phyloP scores from a whole-genome alignment of 1,140 invertebrate genomes.

The Diabrotica undecimpunctata region DNA sequence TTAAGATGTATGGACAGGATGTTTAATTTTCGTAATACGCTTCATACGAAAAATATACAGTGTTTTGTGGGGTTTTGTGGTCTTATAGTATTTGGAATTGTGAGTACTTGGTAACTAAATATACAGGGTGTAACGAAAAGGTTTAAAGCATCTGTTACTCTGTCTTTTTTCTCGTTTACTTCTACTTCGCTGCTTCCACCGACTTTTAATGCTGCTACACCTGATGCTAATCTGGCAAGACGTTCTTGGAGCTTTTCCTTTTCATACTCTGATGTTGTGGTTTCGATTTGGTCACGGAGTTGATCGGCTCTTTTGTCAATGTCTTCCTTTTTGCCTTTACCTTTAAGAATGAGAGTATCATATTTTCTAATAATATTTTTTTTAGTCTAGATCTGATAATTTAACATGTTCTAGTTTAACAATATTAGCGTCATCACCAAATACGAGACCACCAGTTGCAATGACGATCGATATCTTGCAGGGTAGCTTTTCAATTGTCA shows the following conservation, averaged over 20 bases:
- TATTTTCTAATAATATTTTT: conserved; percentile 98
- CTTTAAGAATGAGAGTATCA: conserved; percentile 90
- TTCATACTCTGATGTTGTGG: conserved; percentile 97
- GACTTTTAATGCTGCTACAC: conserved; percentile 93
- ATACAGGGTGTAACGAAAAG: too few relatives aligned
- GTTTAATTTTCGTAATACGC: too few relatives aligned
- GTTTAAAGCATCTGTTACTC: conserved; percentile 98
- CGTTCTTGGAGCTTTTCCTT: conserved; percentile 98
- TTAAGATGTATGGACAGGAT: too few relatives aligned
- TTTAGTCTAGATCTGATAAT: conserved; percentile 83
- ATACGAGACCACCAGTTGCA: conserved; percentile 93
- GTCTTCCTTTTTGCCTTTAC: conserved; percentile 78
- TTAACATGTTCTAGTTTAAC: conserved; percentile 96
- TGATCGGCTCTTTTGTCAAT: conserved; percentile 88
- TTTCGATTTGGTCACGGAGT: conserved; percentile 90
- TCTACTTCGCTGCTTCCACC: conserved; percentile 98
- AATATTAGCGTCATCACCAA: conserved; percentile 96
- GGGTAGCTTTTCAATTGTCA: conserved; percentile 95
- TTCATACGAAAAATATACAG: too few relatives aligned
- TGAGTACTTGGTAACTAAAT: too few relatives aligned
- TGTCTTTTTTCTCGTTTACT: conserved; percentile 99
- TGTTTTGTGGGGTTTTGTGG: too few relatives aligned
- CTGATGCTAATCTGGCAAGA: conserved; percentile 89
- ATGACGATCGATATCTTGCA: conserved; percentile 99
- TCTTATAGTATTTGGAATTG: too few relatives aligned